phyloP scores from a whole-genome alignment of 2,888 invertebrate species.

The Lycaena phlaeas region DNA sequence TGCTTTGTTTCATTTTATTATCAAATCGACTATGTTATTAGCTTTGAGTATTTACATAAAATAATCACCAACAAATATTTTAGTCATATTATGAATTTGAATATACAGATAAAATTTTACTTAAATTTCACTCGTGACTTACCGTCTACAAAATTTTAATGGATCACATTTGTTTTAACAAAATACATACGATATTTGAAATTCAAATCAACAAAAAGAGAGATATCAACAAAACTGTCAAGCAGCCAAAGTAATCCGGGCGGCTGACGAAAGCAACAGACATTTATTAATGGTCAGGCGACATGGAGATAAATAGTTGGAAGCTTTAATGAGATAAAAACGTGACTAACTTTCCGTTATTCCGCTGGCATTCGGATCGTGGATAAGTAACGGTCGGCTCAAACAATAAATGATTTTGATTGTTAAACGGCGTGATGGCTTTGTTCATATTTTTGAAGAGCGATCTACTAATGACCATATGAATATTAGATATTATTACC shows the following conservation, averaged over 20 bases:
- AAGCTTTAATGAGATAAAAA: constrained; percentile 62
- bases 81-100: no score
- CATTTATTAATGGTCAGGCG: constrained; percentile 57
- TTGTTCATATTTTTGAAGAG: no score
- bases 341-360: constrained; percentile 45
- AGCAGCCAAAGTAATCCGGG: not conserved
- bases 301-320: constrained; percentile 52
- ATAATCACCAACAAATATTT: no score
- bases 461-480: no score
- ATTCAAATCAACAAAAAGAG: not conserved
- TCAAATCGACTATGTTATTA: no score
- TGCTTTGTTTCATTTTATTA: constrained; percentile 1
- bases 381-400: constrained; percentile 17
- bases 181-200: no score
- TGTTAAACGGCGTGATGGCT: not conserved
- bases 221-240: not conserved
- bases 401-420: constrained; percentile 9
- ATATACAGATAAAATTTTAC: no score
- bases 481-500: no score
- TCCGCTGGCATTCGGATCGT: constrained; percentile 34
- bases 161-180: not conserved
- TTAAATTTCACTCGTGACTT: no score
- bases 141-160: no score
- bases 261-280: constrained; percentile 21
- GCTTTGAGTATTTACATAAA: no score